Percentiles rank a stretch among this genome's conserved stretches.
phyloP scores from a whole-genome alignment of 37 sponge, comb jelly and placozoan genomes.

The Crambe crambe region DNA sequence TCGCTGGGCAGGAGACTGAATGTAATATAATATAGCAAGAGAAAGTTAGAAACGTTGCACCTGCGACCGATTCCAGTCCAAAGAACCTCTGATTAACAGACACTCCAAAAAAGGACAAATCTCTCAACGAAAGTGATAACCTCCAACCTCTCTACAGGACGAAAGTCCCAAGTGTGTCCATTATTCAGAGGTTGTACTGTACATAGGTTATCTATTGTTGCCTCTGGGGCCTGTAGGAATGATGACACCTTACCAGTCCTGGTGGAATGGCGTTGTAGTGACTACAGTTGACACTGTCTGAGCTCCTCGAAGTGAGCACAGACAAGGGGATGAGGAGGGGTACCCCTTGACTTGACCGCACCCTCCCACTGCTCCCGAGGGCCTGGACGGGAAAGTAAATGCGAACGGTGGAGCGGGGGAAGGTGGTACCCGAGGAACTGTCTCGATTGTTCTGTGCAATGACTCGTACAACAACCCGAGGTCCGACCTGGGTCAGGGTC shows the following conservation, averaged over 20 bases:
- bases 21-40: no score
- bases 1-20: not conserved
- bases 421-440: conserved; percentile 8
- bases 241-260: conserved; percentile 16
- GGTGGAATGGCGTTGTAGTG: conserved; percentile 20
- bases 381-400: conserved; percentile 21
- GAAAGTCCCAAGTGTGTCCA: not conserved
- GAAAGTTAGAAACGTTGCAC: no score
- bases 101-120: not conserved
- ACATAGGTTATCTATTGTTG: no score
- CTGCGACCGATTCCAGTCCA: no score
- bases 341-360: not conserved
- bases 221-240: no score
- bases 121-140: not conserved
- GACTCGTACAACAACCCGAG: not conserved
- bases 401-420: conserved; percentile 23
- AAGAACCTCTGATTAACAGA: not conserved
- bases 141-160: not conserved
- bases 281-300: conserved; percentile 23
- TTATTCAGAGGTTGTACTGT: not conserved
- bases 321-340: conserved; percentile 20
- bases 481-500: conserved; percentile 23
- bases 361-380: not conserved
- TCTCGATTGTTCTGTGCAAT: not conserved
- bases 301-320: not conserved